phyloP scores from a whole-genome alignment of 2,888 invertebrate species.

The Mechanitis messenoides region DNA sequence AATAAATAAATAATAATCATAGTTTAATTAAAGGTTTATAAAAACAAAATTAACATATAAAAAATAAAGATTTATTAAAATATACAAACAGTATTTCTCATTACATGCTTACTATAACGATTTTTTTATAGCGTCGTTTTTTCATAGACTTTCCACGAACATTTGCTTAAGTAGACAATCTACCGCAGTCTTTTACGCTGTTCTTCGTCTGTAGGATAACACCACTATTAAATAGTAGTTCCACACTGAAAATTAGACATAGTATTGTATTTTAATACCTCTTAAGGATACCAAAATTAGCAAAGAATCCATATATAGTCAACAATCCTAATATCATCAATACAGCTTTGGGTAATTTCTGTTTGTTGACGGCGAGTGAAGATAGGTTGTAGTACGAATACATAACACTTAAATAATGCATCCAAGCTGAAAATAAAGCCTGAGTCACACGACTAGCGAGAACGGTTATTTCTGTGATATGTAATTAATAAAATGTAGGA shows the following conservation, averaged over 20 bases:
- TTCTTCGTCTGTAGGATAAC: conserved; percentile 45
- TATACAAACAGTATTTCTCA: background rate
- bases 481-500: too few species aligned
- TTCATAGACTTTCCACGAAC: conserved; percentile 12
- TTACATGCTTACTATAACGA: conserved; percentile 9
- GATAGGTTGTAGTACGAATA: conserved; percentile 26
- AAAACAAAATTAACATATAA: background rate
- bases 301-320: conserved; percentile 14
- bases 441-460: too few species aligned
- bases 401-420: conserved; percentile 29
- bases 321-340: conserved; percentile 10
- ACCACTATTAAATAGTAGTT: conserved; percentile 55
- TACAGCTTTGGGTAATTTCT: conserved; percentile 8
- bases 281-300: conserved; percentile 1
- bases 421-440: conserved; percentile 30
- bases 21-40: background rate
- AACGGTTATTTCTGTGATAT: too few species aligned
- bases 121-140: conserved; percentile 6
- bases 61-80: background rate
- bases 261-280: conserved; percentile 16
- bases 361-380: conserved; percentile 11
- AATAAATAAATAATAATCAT: too few species aligned
- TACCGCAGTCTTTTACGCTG: conserved; percentile 18
- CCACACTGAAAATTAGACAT: conserved; percentile 54
- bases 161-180: conserved; percentile 9